A percentile compares a stretch with the other conserved stretches of the same genome.
These are phyloP conservation scores for Papilio demoleus DNA, from an alignment of 2,888 invertebrate genomes.

Conservation along the genomic window DNA sequence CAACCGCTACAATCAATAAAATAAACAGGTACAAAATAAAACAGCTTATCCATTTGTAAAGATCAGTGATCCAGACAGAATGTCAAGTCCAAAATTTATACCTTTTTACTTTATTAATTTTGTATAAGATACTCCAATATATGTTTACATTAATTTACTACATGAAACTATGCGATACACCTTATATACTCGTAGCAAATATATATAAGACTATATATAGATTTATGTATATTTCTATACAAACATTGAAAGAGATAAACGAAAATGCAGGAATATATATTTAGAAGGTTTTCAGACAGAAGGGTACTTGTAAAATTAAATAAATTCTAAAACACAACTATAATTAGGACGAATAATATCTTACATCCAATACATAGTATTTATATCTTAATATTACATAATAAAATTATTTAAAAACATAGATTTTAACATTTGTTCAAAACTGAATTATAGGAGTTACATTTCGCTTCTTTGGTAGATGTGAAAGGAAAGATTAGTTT, in stretches of 20 bases:
- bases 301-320: constrained; percentile 3
- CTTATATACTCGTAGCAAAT: constrained; percentile 1
- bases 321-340: constrained; percentile 23
- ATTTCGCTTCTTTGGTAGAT: constrained; percentile 39
- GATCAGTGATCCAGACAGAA: neutral
- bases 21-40: too few species aligned
- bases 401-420: constrained; percentile 24
- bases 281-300: too few species aligned
- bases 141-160: neutral
- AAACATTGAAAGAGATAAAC: neutral
- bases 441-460: constrained; percentile 16
- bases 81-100: neutral
- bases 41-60: too few species aligned
- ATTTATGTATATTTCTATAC: neutral
- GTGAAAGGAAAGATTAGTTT: constrained; percentile 17
- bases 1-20: too few species aligned
- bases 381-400: constrained; percentile 33
- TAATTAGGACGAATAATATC: constrained; percentile 33
- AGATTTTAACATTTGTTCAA: constrained; percentile 30
- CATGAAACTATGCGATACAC: neutral
- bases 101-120: neutral
- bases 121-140: neutral
- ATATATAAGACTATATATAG: constrained; percentile 3
- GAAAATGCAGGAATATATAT: neutral
- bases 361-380: constrained; percentile 32